These are phyloP conservation scores for Anolis sagrei DNA, from an alignment of 2,113 vertebrate species.

Conservation along the genomic window DNA sequence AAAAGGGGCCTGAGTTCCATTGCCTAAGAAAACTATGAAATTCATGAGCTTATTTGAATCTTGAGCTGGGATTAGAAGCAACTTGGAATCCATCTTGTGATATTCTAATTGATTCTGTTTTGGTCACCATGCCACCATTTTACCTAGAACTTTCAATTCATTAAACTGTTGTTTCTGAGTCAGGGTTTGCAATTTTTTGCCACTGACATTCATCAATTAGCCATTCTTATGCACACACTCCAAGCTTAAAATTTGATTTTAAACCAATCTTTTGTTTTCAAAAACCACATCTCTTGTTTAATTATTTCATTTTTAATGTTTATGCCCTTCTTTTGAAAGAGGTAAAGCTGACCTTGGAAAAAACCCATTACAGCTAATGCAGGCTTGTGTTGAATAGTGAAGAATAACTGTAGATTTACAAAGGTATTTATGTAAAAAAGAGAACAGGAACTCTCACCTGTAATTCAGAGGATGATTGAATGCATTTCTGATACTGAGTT, in stretches of 20 bases:
- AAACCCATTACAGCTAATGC: background rate
- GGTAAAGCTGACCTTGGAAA: background rate
- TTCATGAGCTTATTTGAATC: no score
- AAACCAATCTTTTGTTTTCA: background rate
- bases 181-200: background rate
- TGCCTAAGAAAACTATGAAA: no score
- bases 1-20: no score
- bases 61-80: no score
- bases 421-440: background rate
- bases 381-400: background rate
- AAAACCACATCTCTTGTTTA: background rate
- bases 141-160: no score
- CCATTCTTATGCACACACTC: background rate
- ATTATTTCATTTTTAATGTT: background rate
- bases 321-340: background rate
- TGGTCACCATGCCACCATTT: no score
- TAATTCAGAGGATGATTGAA: background rate
- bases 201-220: background rate
- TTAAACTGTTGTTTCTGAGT: background rate
- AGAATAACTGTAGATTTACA: background rate
- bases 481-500: background rate
- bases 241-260: background rate
- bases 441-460: background rate
- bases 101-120: no score
- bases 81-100: no score